These are phyloP conservation scores for Trachymyrmex septentrionalis DNA, from an alignment of 1,140 invertebrate genomes.

Conservation along the genomic window DNA sequence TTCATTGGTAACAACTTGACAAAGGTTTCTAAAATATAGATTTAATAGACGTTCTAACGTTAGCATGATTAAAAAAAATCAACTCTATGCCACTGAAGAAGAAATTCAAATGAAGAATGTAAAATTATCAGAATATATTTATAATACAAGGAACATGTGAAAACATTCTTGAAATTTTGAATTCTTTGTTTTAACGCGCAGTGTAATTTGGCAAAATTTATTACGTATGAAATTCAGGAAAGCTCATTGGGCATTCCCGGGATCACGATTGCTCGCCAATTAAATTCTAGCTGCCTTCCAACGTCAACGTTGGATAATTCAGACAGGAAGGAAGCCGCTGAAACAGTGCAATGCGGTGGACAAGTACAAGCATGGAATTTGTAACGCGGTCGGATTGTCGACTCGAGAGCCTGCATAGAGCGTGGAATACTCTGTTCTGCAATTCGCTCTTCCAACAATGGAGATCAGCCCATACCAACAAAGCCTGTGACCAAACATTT, in stretches of 20 bases:
- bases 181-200: neutral
- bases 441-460: conserved; percentile 43
- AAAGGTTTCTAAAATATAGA: neutral
- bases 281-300: conserved; percentile 17
- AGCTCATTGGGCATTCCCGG: neutral
- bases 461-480: conserved; percentile 5
- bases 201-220: conserved; percentile 15
- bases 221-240: conserved; percentile 25
- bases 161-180: neutral
- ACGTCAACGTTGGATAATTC: conserved; percentile 34
- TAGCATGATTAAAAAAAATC: neutral
- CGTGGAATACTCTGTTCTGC: neutral
- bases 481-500: neutral
- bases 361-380: conserved; percentile 38
- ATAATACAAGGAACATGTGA: neutral
- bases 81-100: neutral
- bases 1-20: too few relatives aligned
- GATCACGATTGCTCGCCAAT: neutral
- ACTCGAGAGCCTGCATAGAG: conserved; percentile 8
- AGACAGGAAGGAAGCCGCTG: conserved; percentile 27
- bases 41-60: neutral
- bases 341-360: conserved; percentile 31
- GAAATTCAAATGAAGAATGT: too few relatives aligned
- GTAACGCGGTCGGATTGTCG: conserved; percentile 29
- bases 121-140: neutral